Percentiles rank a stretch among this genome's conserved stretches.
These are phyloP conservation scores for Monochamus alternatus DNA, from an alignment of 2,888 invertebrate species.

Conservation along the genomic window DNA sequence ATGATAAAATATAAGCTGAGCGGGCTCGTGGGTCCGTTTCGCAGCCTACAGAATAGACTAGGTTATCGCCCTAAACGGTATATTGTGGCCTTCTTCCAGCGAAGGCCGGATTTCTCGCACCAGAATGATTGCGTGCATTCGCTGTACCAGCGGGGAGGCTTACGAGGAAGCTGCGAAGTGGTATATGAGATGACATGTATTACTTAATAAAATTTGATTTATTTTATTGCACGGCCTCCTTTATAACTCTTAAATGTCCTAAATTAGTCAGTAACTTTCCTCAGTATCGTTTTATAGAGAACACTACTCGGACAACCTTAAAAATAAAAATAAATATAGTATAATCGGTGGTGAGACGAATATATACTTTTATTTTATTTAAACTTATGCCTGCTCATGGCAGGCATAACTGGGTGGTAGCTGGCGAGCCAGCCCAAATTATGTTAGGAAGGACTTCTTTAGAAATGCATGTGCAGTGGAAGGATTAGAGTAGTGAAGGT, in stretches of 20 bases:
- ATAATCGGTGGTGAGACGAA: too few species aligned
- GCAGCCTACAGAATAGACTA: conserved; percentile 33
- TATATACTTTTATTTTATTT: too few species aligned
- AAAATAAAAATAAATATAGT: neutral
- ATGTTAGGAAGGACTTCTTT: too few species aligned
- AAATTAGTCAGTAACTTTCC: neutral
- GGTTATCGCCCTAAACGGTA: conserved; percentile 35
- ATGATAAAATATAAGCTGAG: conserved; percentile 56
- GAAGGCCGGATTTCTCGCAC: conserved; percentile 21
- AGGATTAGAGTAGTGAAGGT: too few species aligned
- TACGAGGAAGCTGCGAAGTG: conserved; percentile 23
- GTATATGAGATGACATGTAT: conserved; percentile 27
- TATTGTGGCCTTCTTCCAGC: conserved; percentile 26
- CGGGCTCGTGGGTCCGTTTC: conserved; percentile 47
- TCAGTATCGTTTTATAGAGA: too few species aligned
- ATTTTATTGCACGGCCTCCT: neutral
- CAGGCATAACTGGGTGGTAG: too few species aligned
- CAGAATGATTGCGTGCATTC: conserved; percentile 33
- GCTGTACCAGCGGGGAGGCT: conserved; percentile 17
- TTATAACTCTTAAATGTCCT: neutral
- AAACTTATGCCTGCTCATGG: too few species aligned
- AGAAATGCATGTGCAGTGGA: too few species aligned
- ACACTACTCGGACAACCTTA: too few species aligned
- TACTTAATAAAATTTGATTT: conserved; percentile 37
- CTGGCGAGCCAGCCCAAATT: too few species aligned